phyloP scores from a whole-genome alignment of 2,888 invertebrate species.

The Chalcosyrphus nemorum region DNA sequence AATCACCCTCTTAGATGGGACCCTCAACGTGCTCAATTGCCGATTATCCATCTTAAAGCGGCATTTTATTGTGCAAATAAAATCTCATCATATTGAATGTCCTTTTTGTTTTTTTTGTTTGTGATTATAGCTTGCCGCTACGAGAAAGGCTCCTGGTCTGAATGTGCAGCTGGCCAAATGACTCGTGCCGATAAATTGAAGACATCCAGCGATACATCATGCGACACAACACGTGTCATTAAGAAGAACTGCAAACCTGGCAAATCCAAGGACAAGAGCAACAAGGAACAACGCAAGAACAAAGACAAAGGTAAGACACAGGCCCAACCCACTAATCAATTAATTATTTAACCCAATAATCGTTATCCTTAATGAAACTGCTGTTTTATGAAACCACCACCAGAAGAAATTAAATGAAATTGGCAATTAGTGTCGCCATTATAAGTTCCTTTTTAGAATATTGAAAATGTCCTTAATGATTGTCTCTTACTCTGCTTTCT shows the following conservation, averaged over 20 bases:
- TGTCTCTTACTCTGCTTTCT: not conserved
- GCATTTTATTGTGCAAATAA: not conserved
- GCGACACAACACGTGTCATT: constrained; percentile 91
- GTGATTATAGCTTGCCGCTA: constrained; percentile 89
- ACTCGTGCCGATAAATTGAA: constrained; percentile 92
- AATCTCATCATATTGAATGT: not conserved
- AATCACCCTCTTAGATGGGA: not conserved
- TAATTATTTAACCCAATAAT: constrained; percentile 49
- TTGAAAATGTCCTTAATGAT: constrained; percentile 43
- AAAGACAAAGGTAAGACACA: constrained; percentile 84
- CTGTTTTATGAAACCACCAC: not conserved
- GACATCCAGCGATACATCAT: constrained; percentile 90
- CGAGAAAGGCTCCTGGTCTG: constrained; percentile 93
- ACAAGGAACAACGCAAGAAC: constrained; percentile 82
- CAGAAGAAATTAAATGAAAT: constrained; percentile 50
- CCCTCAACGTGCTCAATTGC: not conserved
- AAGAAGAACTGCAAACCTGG: constrained; percentile 94
- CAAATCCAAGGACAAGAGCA: constrained; percentile 83
- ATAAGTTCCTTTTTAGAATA: constrained; percentile 29
- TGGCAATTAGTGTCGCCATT: constrained; percentile 40
- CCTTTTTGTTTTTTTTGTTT: not conserved
- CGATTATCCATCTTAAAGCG: not conserved
- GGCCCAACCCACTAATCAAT: constrained; percentile 18
- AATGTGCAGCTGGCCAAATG: constrained; percentile 92
- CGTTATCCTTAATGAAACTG: constrained; percentile 36